A percentile compares a stretch with the other conserved stretches of the same genome.
Conservation (phyloP, 2,888 invertebrate species). For the Morinoia aosen region DNA sequence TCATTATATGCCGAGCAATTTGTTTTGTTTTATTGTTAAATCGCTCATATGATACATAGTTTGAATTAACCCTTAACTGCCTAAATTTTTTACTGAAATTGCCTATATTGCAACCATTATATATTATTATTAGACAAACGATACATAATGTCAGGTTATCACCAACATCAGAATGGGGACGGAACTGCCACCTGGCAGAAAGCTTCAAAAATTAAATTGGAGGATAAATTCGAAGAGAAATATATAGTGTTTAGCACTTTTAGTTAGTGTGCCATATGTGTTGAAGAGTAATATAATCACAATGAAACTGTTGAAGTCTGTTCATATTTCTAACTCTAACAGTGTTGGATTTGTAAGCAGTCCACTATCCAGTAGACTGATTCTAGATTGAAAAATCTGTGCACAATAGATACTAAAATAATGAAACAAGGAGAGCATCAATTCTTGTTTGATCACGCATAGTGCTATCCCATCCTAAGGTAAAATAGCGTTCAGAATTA, state of each 20-base stretch:
- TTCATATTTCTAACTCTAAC: background rate
- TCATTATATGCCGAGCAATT: background rate
- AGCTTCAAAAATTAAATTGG: too few relatives aligned
- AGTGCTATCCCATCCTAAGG: background rate
- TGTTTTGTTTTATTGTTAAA: background rate
- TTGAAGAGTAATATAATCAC: background rate
- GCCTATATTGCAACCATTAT: too few relatives aligned
- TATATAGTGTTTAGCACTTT: too few relatives aligned
- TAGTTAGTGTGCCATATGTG: too few relatives aligned
- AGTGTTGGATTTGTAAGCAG: background rate
- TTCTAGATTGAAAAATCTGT: too few relatives aligned
- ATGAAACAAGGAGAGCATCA: background rate
- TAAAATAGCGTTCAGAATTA: background rate
- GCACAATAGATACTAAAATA: background rate
- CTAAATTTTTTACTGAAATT: too few relatives aligned
- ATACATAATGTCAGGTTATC: too few relatives aligned
- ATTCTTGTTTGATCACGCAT: background rate
- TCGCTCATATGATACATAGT: background rate
- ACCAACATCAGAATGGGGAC: too few relatives aligned
- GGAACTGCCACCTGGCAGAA: too few relatives aligned
- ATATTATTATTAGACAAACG: too few relatives aligned
- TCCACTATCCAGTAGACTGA: background rate
- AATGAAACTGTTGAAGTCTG: background rate
- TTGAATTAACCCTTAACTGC: too few relatives aligned
- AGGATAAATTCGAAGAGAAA: too few relatives aligned